These are phyloP conservation scores for Platygyra sinensis DNA, from an alignment of 64 coral and sea anemone species.

Conservation along the genomic window DNA sequence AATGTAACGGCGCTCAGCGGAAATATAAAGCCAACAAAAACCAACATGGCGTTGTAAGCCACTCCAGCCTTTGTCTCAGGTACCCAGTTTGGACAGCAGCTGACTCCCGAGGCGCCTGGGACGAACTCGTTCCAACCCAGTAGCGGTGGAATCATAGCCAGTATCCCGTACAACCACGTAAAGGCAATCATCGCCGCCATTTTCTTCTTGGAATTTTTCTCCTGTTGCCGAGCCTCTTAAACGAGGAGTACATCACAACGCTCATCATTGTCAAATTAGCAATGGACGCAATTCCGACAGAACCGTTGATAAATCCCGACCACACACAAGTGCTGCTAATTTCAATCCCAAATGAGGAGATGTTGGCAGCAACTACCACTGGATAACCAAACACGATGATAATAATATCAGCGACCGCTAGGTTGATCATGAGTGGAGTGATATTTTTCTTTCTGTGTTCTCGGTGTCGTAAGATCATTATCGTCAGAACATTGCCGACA, in stretches of 20 bases:
- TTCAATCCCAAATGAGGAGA: background rate
- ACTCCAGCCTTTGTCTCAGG: constrained; percentile 25
- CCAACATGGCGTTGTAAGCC: constrained; percentile 54
- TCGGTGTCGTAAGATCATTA: constrained; percentile 32
- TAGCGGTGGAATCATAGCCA: constrained; percentile 59
- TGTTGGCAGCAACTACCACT: constrained; percentile 48
- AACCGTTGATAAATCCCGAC: constrained; percentile 77
- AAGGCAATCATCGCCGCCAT: constrained; percentile 1
- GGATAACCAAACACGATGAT: constrained; percentile 79
- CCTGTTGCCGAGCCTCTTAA: background rate
- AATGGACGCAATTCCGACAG: constrained; percentile 69
- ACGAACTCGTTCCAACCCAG: constrained; percentile 73
- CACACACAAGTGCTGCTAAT: constrained; percentile 47
- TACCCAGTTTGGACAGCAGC: constrained; percentile 73
- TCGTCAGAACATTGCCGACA: constrained; percentile 53
- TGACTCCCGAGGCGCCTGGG: constrained; percentile 57
- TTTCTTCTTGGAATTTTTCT: background rate
- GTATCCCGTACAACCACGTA: constrained; percentile 61
- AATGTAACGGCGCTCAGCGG: constrained; percentile 44
- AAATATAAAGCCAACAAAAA: constrained; percentile 64
- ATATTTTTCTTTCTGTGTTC: constrained; percentile 66
- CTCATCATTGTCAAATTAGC: constrained; percentile 60
- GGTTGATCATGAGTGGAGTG: constrained; percentile 64
- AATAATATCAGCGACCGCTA: constrained; percentile 46
- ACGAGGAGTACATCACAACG: constrained; percentile 17